Evolutionary conservation across 2,797 vertebrate species (phyloP).

Genomic region (Mus spretus): DNA sequence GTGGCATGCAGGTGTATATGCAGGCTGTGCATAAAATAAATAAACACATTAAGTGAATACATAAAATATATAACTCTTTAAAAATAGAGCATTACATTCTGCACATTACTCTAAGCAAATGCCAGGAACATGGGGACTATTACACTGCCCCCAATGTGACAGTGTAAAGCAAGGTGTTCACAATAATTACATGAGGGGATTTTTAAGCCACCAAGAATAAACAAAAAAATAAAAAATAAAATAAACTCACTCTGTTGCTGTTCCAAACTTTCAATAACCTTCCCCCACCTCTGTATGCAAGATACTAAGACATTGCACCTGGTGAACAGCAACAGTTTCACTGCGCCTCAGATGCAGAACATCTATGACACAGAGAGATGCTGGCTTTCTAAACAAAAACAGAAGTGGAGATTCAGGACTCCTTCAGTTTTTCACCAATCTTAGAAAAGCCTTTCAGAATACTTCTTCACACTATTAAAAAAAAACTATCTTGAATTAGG

Average conservation of each 20-base stretch:
- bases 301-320: slow-evolving; percentile 88
- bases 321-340: slow-evolving; percentile 90
- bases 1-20: background rate
- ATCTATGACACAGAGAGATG: slow-evolving; percentile 97
- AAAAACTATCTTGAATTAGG: slow-evolving; percentile 93
- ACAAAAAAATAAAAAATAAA: background rate
- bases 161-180: background rate
- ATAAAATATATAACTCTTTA: background rate
- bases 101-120: background rate
- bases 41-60: no score
- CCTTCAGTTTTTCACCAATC: slow-evolving; percentile 94
- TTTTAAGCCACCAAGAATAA: background rate
- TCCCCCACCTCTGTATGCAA: background rate
- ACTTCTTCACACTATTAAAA: slow-evolving; percentile 97
- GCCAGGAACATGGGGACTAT: background rate
- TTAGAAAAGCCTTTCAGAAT: slow-evolving; percentile 99
- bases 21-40: background rate
- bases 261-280: background rate
- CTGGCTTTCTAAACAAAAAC: slow-evolving; percentile 91
- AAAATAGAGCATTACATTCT: background rate
- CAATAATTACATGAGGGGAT: background rate
- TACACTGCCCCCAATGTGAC: background rate
- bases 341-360: slow-evolving; percentile 93
- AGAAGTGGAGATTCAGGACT: slow-evolving; percentile 92
- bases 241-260: background rate